A percentile compares a stretch with the other conserved stretches of the same genome.
phyloP scores from a whole-genome alignment of 2,888 invertebrate species.

The Dioctria linearis region DNA sequence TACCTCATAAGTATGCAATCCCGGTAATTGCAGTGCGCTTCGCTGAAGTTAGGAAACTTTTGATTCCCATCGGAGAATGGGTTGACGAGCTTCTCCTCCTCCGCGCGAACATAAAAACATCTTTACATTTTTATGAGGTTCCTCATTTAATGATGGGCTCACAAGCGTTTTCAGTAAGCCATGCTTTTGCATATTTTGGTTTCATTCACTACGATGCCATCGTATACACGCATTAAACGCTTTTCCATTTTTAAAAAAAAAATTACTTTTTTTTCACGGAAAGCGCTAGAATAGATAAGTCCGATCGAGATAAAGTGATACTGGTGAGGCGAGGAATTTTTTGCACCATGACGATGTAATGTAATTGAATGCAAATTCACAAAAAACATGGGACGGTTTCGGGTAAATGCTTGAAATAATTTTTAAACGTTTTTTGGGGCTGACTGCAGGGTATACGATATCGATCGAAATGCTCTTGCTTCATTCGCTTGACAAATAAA shows the following conservation, averaged over 20 bases:
- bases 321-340: too few species aligned
- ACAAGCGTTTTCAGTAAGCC: neutral
- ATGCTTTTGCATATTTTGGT: conserved; percentile 22
- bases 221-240: neutral
- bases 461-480: too few species aligned
- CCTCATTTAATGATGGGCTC: conserved; percentile 21
- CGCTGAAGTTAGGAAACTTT: conserved; percentile 27
- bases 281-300: neutral
- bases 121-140: conserved; percentile 10
- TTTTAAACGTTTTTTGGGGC: too few species aligned
- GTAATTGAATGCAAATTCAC: too few species aligned
- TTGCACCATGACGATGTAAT: too few species aligned
- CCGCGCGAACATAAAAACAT: neutral
- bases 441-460: too few species aligned
- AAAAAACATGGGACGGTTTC: too few species aligned
- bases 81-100: conserved; percentile 4
- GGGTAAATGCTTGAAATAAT: too few species aligned
- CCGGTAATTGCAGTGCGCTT: conserved; percentile 32
- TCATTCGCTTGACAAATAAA: too few species aligned
- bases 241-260: neutral
- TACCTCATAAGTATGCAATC: conserved; percentile 17
- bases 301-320: too few species aligned
- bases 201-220: neutral
- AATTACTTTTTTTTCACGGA: conserved; percentile 1
- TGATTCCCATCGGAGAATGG: conserved; percentile 26